Evolutionary conservation across 2,888 invertebrate species (phyloP).

Genomic region (Schizotus pectinicornis): DNA sequence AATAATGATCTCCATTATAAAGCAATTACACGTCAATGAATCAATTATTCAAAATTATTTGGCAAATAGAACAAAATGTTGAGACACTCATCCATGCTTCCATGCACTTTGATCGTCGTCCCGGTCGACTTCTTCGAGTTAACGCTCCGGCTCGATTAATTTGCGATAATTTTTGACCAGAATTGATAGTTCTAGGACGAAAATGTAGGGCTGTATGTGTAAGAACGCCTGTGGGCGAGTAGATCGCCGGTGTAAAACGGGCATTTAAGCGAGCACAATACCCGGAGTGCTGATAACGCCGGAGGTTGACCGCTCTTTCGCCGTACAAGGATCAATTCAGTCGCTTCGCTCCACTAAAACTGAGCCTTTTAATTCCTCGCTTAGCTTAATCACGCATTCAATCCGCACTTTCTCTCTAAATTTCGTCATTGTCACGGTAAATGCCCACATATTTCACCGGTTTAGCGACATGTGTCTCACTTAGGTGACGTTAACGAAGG

Average conservation of each 20-base stretch:
- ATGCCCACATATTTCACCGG: constrained; percentile 34
- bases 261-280: constrained; percentile 36
- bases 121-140: too few species aligned
- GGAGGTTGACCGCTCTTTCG: constrained; percentile 34
- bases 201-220: constrained; percentile 23
- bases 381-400: constrained; percentile 44
- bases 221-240: constrained; percentile 28
- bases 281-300: constrained; percentile 37
- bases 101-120: too few species aligned
- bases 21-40: constrained; percentile 24
- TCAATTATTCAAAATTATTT: constrained; percentile 26
- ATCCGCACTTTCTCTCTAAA: constrained; percentile 42
- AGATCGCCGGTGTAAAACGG: constrained; percentile 36
- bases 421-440: constrained; percentile 42
- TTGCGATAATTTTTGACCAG: too few species aligned
- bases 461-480: not conserved
- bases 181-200: too few species aligned
- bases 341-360: constrained; percentile 42
- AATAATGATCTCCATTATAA: constrained; percentile 22
- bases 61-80: constrained; percentile 13
- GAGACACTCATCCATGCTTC: too few species aligned
- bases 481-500: too few species aligned
- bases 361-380: constrained; percentile 44
- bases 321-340: constrained; percentile 39
- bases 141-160: too few species aligned